Percentiles rank a stretch among this genome's conserved stretches.
phyloP scores from a whole-genome alignment of 2,797 vertebrate species.

The Dryobates pubescens region DNA sequence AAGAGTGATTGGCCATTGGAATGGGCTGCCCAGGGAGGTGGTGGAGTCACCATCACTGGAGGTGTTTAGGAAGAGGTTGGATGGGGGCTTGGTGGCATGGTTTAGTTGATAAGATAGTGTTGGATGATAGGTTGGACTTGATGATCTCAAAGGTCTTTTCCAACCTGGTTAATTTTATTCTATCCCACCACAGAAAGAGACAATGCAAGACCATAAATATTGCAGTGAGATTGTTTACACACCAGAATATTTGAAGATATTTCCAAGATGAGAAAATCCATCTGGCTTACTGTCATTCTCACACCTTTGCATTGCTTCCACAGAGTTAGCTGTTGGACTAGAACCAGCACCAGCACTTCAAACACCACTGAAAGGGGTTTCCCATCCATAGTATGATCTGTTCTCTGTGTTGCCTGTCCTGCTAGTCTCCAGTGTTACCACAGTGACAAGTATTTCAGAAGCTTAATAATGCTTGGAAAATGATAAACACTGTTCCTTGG shows the following conservation, averaged over 20 bases:
- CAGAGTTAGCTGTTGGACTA: not conserved
- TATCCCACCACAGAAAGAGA: fast-evolving
- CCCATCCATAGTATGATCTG: not conserved
- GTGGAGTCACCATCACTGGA: no score
- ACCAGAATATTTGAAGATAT: not conserved
- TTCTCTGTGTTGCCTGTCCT: not conserved
- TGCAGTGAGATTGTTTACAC: not conserved
- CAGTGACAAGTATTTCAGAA: not conserved
- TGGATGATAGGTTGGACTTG: no score
- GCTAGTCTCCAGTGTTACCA: not conserved
- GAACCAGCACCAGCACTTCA: not conserved
- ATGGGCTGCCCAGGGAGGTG: no score
- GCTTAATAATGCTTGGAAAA: not conserved
- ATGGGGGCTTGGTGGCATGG: no score
- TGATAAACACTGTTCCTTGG: not conserved
- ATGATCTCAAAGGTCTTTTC: no score
- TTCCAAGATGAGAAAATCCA: not conserved
- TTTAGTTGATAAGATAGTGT: no score
- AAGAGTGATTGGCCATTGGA: no score
- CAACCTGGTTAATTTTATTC: no score
- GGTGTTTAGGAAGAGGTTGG: no score
- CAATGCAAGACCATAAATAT: not conserved
- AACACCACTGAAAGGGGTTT: not conserved
- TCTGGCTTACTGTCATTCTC: not conserved
- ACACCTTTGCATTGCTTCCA: not conserved